A percentile compares a stretch with the other conserved stretches of the same genome.
Conservation (phyloP, 2,797 vertebrate genomes). For the Oreortyx pictus region DNA sequence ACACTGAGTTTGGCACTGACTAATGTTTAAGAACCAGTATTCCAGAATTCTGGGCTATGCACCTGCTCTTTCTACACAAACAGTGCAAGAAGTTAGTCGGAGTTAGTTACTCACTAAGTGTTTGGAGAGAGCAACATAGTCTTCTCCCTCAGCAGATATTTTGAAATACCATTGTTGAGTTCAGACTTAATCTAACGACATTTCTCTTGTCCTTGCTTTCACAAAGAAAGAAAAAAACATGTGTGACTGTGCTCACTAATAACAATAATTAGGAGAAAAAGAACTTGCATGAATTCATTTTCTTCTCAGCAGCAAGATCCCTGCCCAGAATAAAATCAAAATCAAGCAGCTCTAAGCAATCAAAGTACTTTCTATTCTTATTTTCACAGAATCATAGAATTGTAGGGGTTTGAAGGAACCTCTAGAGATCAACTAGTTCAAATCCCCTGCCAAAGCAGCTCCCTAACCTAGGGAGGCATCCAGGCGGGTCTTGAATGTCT, state of each 20-base stretch:
- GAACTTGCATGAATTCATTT: not conserved
- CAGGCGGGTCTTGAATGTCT: too few species aligned
- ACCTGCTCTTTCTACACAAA: not conserved
- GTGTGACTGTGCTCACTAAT: not conserved
- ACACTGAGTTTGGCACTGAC: rapidly evolving
- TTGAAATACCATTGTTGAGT: not conserved
- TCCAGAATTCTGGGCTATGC: conserved; percentile 4
- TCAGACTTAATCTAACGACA: not conserved
- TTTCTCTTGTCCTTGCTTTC: not conserved
- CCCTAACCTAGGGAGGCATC: too few species aligned
- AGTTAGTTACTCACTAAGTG: not conserved
- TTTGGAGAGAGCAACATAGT: not conserved
- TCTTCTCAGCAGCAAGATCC: not conserved
- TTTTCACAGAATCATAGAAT: too few species aligned
- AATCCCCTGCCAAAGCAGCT: too few species aligned
- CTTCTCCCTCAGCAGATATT: not conserved
- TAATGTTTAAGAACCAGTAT: not conserved
- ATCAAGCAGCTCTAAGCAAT: not conserved
- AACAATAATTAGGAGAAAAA: not conserved
- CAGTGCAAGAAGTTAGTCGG: not conserved
- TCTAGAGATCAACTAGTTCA: too few species aligned
- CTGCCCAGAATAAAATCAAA: not conserved
- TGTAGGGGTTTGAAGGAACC: too few species aligned
- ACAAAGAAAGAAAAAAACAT: not conserved
- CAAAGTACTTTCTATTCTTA: not conserved